A percentile compares a stretch with the other conserved stretches of the same genome.
Conservation (phyloP, 1,140 invertebrate species). For the Sycophaga agraensis region DNA sequence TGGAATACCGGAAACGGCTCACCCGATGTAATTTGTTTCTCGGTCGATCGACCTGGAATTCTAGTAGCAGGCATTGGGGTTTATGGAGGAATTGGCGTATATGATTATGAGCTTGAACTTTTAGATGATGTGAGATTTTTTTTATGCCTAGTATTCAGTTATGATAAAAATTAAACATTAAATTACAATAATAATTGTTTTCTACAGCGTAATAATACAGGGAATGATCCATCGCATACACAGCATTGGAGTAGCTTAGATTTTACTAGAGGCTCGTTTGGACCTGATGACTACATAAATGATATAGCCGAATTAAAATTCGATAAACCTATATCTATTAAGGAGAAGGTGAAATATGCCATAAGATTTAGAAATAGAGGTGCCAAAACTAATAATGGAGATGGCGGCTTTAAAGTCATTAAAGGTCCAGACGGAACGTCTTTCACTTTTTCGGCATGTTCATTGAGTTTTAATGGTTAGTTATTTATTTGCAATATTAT, state of each 20-base stretch:
- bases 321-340: slow-evolving; percentile 82
- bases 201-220: slow-evolving; percentile 52
- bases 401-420: slow-evolving; percentile 82
- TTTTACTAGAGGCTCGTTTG: slow-evolving; percentile 70
- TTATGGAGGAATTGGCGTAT: slow-evolving; percentile 83
- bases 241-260: slow-evolving; percentile 77
- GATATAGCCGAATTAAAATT: slow-evolving; percentile 90
- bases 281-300: slow-evolving; percentile 73
- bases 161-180: not conserved
- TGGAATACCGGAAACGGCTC: slow-evolving; percentile 98
- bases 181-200: not conserved
- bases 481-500: not conserved
- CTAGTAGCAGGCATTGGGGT: slow-evolving; percentile 85
- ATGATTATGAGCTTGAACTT: slow-evolving; percentile 90
- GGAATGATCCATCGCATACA: slow-evolving; percentile 61
- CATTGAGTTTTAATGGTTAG: slow-evolving; percentile 89
- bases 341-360: slow-evolving; percentile 89
- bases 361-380: slow-evolving; percentile 87
- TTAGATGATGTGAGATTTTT: slow-evolving; percentile 71
- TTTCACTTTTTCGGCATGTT: slow-evolving; percentile 90
- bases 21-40: slow-evolving; percentile 94
- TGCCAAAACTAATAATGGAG: slow-evolving; percentile 89
- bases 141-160: no score
- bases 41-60: slow-evolving; percentile 87
- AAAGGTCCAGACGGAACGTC: slow-evolving; percentile 90